These are phyloP conservation scores for Exocentrus adspersus DNA, from an alignment of 2,888 invertebrate species.

Conservation along the genomic window DNA sequence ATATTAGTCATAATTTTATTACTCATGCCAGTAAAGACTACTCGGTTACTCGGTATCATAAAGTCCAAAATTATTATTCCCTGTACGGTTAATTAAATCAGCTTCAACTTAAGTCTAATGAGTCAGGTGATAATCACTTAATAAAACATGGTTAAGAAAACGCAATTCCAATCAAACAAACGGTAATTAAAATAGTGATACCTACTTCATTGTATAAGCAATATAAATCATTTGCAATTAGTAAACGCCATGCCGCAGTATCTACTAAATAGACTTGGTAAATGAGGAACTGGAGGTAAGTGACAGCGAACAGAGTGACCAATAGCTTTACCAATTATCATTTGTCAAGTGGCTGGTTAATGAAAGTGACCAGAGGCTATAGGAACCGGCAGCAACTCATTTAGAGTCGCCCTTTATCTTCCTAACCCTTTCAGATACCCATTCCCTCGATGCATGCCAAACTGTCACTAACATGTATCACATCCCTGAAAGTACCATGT, in stretches of 20 bases:
- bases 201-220: slow-evolving; percentile 49
- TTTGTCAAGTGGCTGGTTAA: slow-evolving; percentile 65
- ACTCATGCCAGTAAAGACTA: no score
- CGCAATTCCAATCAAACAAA: slow-evolving; percentile 30
- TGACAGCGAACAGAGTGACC: slow-evolving; percentile 63
- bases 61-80: no score
- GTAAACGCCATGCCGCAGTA: slow-evolving; percentile 53
- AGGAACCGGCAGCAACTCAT: slow-evolving; percentile 60
- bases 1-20: no score
- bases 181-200: slow-evolving; percentile 45
- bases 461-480: slow-evolving; percentile 57
- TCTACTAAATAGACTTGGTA: slow-evolving; percentile 58
- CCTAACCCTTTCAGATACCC: slow-evolving; percentile 61
- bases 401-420: slow-evolving; percentile 63
- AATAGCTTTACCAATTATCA: slow-evolving; percentile 64
- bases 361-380: slow-evolving; percentile 64
- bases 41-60: no score
- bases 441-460: slow-evolving; percentile 55
- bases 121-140: no score
- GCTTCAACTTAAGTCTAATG: no score
- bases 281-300: slow-evolving; percentile 61
- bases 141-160: slow-evolving; percentile 14
- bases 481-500: slow-evolving; percentile 23
- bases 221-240: slow-evolving; percentile 58
- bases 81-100: no score